Conservation (phyloP, 2,888 invertebrate genomes). For the Cryptus viduatorius region DNA sequence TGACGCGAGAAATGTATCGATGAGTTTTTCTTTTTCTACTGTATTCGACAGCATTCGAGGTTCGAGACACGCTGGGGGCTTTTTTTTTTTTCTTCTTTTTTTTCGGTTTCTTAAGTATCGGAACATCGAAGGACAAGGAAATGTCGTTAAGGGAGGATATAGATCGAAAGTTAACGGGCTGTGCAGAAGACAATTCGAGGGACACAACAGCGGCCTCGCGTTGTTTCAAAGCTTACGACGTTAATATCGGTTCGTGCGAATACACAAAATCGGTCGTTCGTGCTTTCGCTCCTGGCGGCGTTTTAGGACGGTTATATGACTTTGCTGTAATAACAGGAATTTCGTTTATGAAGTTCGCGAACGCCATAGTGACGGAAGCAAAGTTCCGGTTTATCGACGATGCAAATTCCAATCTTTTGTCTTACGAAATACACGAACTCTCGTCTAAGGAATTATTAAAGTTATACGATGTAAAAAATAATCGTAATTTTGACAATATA, state of each 20-base stretch:
- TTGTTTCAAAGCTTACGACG: conserved; percentile 23
- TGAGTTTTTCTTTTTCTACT: not conserved
- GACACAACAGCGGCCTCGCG: conserved; percentile 5
- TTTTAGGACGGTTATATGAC: conserved; percentile 41
- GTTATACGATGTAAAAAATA: no score
- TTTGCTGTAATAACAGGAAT: conserved; percentile 52
- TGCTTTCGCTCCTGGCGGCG: conserved; percentile 16
- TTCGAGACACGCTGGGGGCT: not conserved
- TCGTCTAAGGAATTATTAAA: no score
- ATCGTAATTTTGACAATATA: no score
- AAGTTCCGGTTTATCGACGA: conserved; percentile 33
- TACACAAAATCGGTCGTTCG: conserved; percentile 44
- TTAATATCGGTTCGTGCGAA: conserved; percentile 15
- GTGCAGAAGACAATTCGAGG: conserved; percentile 2
- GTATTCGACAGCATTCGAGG: not conserved
- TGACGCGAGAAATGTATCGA: conserved; percentile 35
- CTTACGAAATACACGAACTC: not conserved
- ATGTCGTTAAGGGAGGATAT: conserved; percentile 21
- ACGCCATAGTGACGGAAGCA: conserved; percentile 6
- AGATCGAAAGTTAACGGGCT: conserved; percentile 23
- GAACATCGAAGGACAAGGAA: conserved; percentile 8
- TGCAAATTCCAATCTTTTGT: conserved; percentile 13
- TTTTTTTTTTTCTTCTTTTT: not conserved
- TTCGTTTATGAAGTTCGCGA: conserved; percentile 41
- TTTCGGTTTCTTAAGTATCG: conserved; percentile 8